Conservation (phyloP, 2,113 vertebrate genomes). For the Eublepharis macularius region DNA sequence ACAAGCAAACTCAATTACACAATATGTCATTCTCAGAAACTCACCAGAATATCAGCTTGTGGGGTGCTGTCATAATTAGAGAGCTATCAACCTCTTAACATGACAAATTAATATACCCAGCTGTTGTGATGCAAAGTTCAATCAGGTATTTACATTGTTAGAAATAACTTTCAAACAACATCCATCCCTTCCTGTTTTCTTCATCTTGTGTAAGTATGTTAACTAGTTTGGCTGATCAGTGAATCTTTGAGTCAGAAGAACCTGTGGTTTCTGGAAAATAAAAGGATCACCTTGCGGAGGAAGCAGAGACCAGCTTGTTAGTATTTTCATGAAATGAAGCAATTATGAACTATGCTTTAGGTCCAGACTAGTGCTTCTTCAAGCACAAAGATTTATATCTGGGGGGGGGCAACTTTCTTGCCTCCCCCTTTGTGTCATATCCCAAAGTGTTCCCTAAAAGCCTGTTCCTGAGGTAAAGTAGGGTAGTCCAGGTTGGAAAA, state of each 20-base stretch:
- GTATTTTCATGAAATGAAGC: background rate
- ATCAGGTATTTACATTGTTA: slow-evolving; percentile 25
- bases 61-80: slow-evolving; percentile 31
- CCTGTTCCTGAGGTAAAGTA: no score
- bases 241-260: background rate
- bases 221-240: background rate
- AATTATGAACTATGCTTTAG: background rate
- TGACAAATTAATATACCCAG: slow-evolving; percentile 25
- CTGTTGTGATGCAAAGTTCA: slow-evolving; percentile 32
- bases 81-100: slow-evolving; percentile 23
- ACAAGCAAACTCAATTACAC: slow-evolving; percentile 22
- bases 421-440: no score
- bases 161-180: slow-evolving; percentile 35
- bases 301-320: background rate
- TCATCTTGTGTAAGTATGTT: slow-evolving; percentile 22
- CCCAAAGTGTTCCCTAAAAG: no score
- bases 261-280: background rate
- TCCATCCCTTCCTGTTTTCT: slow-evolving; percentile 13
- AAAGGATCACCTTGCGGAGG: background rate
- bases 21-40: slow-evolving; percentile 14
- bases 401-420: no score
- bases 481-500: no score
- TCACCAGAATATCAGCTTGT: background rate
- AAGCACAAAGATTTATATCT: no score
- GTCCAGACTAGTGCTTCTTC: no score